Conservation (phyloP, 1,140 invertebrate genomes). For the Aphelinus certus region DNA sequence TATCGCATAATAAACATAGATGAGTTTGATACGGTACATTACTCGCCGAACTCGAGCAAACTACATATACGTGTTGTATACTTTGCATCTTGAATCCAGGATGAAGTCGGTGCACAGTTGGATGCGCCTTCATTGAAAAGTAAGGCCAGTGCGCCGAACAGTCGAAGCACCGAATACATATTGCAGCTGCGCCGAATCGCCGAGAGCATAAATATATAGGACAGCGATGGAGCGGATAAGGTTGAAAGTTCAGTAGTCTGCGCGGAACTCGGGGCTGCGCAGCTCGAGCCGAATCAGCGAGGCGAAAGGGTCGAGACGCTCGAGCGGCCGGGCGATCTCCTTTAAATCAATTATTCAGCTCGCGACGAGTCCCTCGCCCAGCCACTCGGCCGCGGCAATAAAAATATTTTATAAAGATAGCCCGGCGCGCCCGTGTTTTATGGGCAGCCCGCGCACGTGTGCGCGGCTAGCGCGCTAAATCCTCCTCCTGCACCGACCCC, state of each 20-base stretch:
- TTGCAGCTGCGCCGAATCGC: no score
- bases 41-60: no score
- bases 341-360: constrained; percentile 46
- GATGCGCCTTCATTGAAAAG: no score
- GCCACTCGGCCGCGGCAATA: constrained; percentile 45
- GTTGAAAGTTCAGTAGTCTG: not conserved
- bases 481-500: no score
- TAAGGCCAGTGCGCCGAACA: no score
- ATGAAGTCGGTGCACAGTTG: no score
- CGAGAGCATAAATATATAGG: no score
- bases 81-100: no score
- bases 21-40: no score
- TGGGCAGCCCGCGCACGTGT: constrained; percentile 7
- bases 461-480: constrained; percentile 21
- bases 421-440: constrained; percentile 47
- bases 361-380: constrained; percentile 25
- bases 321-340: constrained; percentile 30
- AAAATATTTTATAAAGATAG: constrained; percentile 59
- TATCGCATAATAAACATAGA: no score
- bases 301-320: constrained; percentile 1
- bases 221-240: not conserved
- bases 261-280: constrained; percentile 6
- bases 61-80: no score
- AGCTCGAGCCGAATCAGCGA: constrained; percentile 35
- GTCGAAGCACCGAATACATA: no score